A percentile compares a stretch with the other conserved stretches of the same genome.
phyloP scores from a whole-genome alignment of 35 echinoderm and acorn worm species.

The Anneissia japonica region DNA sequence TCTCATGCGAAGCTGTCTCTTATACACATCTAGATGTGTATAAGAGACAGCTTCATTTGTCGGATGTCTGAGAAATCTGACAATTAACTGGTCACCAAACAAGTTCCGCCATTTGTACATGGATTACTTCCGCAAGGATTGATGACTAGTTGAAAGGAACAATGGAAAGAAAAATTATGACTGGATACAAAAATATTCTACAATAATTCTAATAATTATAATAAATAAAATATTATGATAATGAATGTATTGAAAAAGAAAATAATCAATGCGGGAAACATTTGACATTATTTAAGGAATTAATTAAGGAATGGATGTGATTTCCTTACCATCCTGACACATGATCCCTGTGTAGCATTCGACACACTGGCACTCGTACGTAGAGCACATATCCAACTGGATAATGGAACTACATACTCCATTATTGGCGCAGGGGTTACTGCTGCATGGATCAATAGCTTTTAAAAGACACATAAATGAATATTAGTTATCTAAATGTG shows the following conservation, averaged over 20 bases:
- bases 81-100: conserved; percentile 2
- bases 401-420: not conserved
- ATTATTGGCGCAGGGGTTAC: conserved; percentile 24
- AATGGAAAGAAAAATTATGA: not conserved
- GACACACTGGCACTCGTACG: not conserved
- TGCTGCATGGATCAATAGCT: conserved; percentile 39
- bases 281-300: not conserved
- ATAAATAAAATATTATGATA: no score
- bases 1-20: no score
- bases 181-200: not conserved
- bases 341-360: not conserved
- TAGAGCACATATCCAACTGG: not conserved
- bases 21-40: no score
- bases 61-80: no score
- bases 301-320: not conserved
- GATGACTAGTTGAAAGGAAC: not conserved
- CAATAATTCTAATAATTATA: not conserved
- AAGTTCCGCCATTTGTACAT: conserved; percentile 24
- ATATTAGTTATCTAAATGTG: no score
- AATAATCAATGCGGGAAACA: not conserved
- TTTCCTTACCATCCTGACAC: not conserved
- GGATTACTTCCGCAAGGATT: conserved; percentile 32
- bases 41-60: no score
- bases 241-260: not conserved
- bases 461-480: no score